Conservation (phyloP, 2,113 vertebrate species). For the Dolichotis patagonum region DNA sequence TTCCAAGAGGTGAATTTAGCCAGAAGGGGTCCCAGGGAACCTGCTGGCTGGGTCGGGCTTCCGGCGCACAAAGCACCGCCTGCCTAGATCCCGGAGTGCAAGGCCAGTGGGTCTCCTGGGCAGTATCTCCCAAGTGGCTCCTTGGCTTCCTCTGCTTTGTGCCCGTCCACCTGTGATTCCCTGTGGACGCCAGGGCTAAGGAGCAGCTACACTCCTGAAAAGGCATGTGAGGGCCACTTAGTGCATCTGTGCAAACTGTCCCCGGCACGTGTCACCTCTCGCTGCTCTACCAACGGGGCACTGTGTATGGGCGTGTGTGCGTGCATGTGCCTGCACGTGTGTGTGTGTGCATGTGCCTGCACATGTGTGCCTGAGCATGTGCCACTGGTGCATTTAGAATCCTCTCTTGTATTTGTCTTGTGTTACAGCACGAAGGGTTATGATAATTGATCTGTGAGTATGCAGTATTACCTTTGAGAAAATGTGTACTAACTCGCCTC, state of each 20-base stretch:
- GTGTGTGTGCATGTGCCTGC: too few relatives aligned
- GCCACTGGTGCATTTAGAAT: conserved; percentile 14
- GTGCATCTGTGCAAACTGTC: not conserved
- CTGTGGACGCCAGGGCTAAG: conserved; percentile 37
- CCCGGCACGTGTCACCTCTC: conserved; percentile 11
- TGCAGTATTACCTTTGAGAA: conserved; percentile 9
- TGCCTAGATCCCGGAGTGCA: not conserved
- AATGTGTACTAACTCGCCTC: not conserved
- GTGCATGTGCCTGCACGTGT: not conserved
- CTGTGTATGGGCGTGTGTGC: not conserved
- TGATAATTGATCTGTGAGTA: conserved; percentile 40
- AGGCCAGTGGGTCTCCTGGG: not conserved
- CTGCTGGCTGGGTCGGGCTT: not conserved
- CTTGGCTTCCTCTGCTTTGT: conserved; percentile 33
- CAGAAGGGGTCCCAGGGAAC: not conserved
- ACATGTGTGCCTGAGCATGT: not conserved
- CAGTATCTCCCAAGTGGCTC: conserved; percentile 15
- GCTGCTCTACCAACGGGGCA: not conserved
- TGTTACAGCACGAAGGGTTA: conserved; percentile 36
- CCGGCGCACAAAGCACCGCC: not conserved
- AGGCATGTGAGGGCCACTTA: conserved; percentile 52
- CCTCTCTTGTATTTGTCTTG: conserved; percentile 42
- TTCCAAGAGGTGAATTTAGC: not conserved
- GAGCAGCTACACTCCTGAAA: conserved; percentile 65
- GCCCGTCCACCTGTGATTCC: not conserved